Base-by-base conservation (phyloP, 2,888 invertebrate genomes). In the Megalurothrips usitatus region DNA sequence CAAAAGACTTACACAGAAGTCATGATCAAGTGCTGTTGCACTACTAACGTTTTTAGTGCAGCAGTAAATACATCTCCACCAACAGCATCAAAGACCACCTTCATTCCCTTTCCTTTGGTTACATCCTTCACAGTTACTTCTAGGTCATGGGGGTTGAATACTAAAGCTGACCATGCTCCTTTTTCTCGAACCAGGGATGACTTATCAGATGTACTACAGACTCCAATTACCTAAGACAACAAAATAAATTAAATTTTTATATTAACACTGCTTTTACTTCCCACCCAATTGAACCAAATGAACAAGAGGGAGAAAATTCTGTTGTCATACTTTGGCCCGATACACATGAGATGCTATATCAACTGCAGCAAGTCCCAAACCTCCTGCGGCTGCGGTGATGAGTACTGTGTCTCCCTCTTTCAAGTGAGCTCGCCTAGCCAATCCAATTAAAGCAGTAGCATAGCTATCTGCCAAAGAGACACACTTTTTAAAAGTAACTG, bases 331-430 rank as follows among this genome's bases (percentile, higher is more conserved):
- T 88, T 92, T 90, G 48, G 92, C 90, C 85, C 90, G 90, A 84
- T 91, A 93, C 79, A 92, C 89, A 86, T 91, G 92, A 17, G 91
- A 89, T 78, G 92, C 92, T 79, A 93, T 88, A 87, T 93, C 93
- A 28, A 92, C 90, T 78, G 92, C 91, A 81, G 93, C 93, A 79
- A 92, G 86, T 23, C 91, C 91, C 79, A 91, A 87, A 14, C 92
- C 91, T 28, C 92, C 92, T 80, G 91, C 88, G 12, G 92, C 92
- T 58, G 92, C 91, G 78, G 92, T 91, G 63, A 93, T 89, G 17
- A 93, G 85, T n/a, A 93, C 89, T 79, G 88, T 89, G 82, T 91
- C 90, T 79, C 90, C 88, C 84, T 90, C 89, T 82, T 88, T 85
- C 26, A 89, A 85, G 80, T 85, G 84, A 14, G 90, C 90, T 84